Evolutionary conservation across 2,888 invertebrate species (phyloP), one percentile per base, ranked within the genome.

Genomic region (Notodonta dromedarius): DNA sequence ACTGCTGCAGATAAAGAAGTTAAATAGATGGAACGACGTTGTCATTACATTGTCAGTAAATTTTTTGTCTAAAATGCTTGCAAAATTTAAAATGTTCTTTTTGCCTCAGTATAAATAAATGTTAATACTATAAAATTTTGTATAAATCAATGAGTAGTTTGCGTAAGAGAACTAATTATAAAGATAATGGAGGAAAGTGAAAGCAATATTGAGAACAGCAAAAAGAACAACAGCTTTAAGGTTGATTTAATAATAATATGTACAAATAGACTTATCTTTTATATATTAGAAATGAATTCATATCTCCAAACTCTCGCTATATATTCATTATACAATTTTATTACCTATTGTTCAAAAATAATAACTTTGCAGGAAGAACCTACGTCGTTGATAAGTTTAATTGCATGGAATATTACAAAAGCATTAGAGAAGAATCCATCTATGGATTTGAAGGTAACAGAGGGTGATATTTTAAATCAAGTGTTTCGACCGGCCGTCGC

Each of bases 361-460:
- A 24, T 24, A 42, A 58, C 12, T 0, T 32, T 60, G 13, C 11
- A 55, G 24, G 42, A 32, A 9, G 63, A 70, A 60, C 57, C 69
- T 46, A 79, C 81, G 8, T 91, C 92, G 13, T 82, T 92, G 78
- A 75, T 74, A 50, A 79, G 85, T 59, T 78, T 91, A 35, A 85
- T 92, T 60, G 58, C 80, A 64, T 93, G 93, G 93, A 93, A 93
- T 65, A 76, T 93, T 65, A 77, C 86, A 4, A 93, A 91, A 77
- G 90, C 84, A 4, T 57, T 88, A 42, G 87, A 91, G 69, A 78
- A 73, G 5, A 87, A 87, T 64, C 88, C 91, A 6, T 12, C 52
- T 12, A 73, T 91, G 58, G 78, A 91, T 68, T 71, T 93, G 59
- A 81, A 83, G 87, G 92, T 93, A 81, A 57, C 62, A 46, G 13